phyloP scores from a whole-genome alignment of 2,888 invertebrate genomes.

The Apamea epomidion region DNA sequence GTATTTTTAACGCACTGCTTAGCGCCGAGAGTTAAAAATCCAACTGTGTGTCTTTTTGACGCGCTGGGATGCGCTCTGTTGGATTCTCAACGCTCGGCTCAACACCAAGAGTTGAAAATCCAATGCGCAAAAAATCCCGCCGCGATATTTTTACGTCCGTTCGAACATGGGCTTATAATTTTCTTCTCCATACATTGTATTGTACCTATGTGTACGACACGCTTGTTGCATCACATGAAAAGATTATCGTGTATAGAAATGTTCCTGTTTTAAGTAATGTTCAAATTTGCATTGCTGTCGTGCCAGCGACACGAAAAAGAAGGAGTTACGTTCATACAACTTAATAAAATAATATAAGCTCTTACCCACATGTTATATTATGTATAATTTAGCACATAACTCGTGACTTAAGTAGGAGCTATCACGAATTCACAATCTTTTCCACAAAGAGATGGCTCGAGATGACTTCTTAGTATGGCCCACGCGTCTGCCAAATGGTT shows the following conservation, averaged over 20 bases:
- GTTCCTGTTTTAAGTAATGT: constrained; percentile 4
- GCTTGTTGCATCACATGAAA: constrained; percentile 25
- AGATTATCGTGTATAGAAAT: constrained; percentile 10
- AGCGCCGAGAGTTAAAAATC: too few relatives aligned
- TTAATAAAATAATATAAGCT: constrained; percentile 6
- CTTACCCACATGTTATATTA: constrained; percentile 13
- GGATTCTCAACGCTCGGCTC: too few relatives aligned
- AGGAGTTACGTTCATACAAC: constrained; percentile 24
- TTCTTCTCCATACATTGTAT: too few relatives aligned
- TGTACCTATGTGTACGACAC: background rate
- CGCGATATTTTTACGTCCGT: too few relatives aligned
- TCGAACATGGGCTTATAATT: too few relatives aligned
- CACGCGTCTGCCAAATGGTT: constrained; percentile 62
- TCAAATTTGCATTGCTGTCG: background rate
- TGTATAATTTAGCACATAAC: constrained; percentile 32
- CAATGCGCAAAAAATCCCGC: too few relatives aligned
- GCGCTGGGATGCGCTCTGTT: too few relatives aligned
- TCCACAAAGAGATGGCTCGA: constrained; percentile 23
- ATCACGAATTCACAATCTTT: constrained; percentile 47
- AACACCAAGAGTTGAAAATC: background rate
- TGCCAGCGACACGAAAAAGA: background rate
- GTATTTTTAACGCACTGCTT: too few relatives aligned
- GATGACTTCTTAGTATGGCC: constrained; percentile 53
- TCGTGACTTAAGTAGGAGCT: constrained; percentile 43
- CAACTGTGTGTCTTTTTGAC: too few relatives aligned